Conservation (phyloP, 2,888 invertebrate genomes). For the Diplazon laetatorius region DNA sequence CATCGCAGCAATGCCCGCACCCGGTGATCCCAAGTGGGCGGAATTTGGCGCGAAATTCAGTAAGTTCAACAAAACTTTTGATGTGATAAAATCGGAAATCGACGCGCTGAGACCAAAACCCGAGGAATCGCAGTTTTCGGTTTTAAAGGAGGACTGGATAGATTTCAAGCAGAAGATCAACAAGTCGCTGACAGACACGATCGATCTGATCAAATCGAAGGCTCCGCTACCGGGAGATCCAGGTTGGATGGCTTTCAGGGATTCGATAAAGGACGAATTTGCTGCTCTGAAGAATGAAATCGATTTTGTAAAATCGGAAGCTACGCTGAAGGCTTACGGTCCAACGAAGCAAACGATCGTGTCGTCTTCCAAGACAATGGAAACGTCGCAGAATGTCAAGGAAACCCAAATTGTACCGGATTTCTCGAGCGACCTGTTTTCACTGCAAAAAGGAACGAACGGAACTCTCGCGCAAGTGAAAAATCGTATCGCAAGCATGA, state of each 20-base stretch:
- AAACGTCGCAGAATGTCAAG: not conserved
- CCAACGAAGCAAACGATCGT: not conserved
- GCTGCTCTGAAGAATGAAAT: conserved; percentile 66
- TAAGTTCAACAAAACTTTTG: conserved; percentile 5
- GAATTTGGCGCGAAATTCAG: conserved; percentile 10
- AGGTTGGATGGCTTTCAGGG: conserved; percentile 63
- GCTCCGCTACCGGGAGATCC: not conserved
- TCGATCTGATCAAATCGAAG: conserved; percentile 39
- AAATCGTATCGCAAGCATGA: conserved; percentile 28
- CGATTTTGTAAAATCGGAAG: conserved; percentile 60
- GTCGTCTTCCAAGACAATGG: not conserved
- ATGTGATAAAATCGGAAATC: conserved; percentile 17
- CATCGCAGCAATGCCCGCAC: not conserved
- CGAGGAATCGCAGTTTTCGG: conserved; percentile 33
- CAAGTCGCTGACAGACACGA: conserved; percentile 47
- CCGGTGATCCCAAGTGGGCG: conserved; percentile 13
- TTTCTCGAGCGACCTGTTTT: conserved; percentile 15
- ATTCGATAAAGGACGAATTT: conserved; percentile 65
- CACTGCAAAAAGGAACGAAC: conserved; percentile 32
- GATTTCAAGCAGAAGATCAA: conserved; percentile 62
- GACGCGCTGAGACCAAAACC: conserved; percentile 34
- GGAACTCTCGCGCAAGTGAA: conserved; percentile 41
- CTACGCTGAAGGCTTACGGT: conserved; percentile 38
- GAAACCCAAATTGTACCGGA: conserved; percentile 12
- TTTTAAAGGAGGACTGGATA: conserved; percentile 58